Evolutionary conservation across 2,113 vertebrate species (phyloP), one percentile per base, ranked within the genome.

Genomic region (Phyllopteryx taeniolatus): DNA sequence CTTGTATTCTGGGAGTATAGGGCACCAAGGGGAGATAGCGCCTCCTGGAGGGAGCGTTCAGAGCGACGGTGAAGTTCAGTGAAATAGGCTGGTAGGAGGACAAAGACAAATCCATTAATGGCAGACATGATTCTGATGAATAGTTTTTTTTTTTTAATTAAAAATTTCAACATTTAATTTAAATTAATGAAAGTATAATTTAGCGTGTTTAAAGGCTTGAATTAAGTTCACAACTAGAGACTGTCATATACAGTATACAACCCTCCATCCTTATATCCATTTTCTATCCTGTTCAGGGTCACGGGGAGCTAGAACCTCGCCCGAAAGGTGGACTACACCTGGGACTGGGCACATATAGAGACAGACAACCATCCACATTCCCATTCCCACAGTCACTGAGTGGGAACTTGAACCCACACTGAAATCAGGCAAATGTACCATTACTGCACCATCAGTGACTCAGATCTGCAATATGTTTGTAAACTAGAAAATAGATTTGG

Each of bases 11-110:
- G 93, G 0, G 86, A 86, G 81, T 96, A 96, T 76, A 96, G 67
- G 1, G 94, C 89, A 6, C 95, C 94, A 0, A 95, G 94, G 0
- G 92, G 79, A 12, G 88, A 79, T 1, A 94, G 93, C 63, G 93
- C 93, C 35, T 94, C 94, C 78, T 94, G 92, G 49, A 98, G 94
- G 4, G 90, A 85, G 43, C 91, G 94, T 87, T 98, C 96, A 0
- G 96, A 98, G 19, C 84, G 91, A 64, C 94, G 88, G 83, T 98
- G 92, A 79, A 96, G 89, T 75, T 93, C 95, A 62, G 95, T 94
- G 91, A 98, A 98, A 83, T 95, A 95, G 61, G 91, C 96, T 98
- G 87, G 2, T 74, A 75, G 31, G 33, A 19, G 31, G 67, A 49
- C 2, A 9, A n/a, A 27, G 17, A 15, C 20, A 14, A 56, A 57